These are phyloP conservation scores for Phymorhynchus buccinoides DNA, from an alignment of 1,140 invertebrate genomes.

Conservation along the genomic window DNA sequence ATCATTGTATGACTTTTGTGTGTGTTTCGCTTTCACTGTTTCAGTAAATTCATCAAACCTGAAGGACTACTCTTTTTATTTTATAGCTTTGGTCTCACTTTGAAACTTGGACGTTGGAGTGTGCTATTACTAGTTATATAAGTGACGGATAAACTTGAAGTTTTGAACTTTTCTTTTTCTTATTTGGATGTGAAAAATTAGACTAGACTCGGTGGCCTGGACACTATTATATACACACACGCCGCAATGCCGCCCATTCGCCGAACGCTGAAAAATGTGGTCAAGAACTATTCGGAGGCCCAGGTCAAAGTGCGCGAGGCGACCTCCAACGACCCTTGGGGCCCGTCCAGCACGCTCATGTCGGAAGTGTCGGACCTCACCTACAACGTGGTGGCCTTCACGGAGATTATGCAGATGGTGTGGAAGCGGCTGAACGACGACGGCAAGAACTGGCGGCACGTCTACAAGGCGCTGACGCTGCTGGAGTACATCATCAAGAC, in stretches of 20 bases:
- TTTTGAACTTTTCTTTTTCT: not conserved
- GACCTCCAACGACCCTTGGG: slow-evolving; percentile 99
- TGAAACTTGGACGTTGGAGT: not conserved
- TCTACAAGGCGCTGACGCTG: slow-evolving; percentile 98
- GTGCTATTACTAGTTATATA: too few species aligned
- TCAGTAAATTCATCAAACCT: not conserved
- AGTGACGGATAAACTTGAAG: too few species aligned
- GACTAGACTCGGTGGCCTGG: not conserved
- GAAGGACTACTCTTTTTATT: not conserved
- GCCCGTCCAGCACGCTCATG: slow-evolving; percentile 98
- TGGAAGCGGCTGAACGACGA: slow-evolving; percentile 99
- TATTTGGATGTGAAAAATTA: not conserved
- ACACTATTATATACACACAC: not conserved
- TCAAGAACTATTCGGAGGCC: slow-evolving; percentile 98
- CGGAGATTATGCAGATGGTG: slow-evolving; percentile 99
- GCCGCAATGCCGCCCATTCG: slow-evolving; percentile 78
- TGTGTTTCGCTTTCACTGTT: not conserved
- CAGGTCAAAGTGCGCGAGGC: slow-evolving; percentile 98
- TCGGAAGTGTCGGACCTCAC: slow-evolving; percentile 99
- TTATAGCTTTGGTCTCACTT: not conserved
- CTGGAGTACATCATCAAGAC: slow-evolving; percentile 98
- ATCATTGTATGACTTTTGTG: too few species aligned
- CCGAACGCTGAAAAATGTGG: slow-evolving; percentile 97
- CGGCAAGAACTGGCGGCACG: slow-evolving; percentile 99
- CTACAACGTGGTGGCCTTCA: slow-evolving; percentile 97